These are phyloP conservation scores for Sitta europaea DNA, from an alignment of 2,113 vertebrate species.

Conservation along the genomic window DNA sequence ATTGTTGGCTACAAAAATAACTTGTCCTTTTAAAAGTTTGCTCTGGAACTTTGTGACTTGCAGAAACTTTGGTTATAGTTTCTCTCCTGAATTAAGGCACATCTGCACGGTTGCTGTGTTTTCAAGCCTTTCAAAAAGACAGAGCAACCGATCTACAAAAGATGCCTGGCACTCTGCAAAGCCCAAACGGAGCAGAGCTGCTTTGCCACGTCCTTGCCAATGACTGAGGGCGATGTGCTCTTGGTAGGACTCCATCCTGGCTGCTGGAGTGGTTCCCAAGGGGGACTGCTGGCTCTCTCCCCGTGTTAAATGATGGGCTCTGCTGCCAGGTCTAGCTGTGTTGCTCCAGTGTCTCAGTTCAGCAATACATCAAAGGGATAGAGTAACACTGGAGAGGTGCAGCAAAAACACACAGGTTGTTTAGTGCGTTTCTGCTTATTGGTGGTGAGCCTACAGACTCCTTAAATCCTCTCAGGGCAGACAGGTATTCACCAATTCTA, in stretches of 20 bases:
- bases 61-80: neutral
- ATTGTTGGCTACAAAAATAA: neutral
- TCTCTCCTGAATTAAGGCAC: neutral
- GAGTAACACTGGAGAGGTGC: neutral
- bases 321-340: neutral
- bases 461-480: neutral
- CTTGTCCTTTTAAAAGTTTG: neutral
- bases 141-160: neutral
- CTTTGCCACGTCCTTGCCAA: neutral
- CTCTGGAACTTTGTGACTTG: neutral
- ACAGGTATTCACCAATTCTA: neutral
- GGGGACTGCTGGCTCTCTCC: neutral
- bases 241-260: neutral
- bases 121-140: neutral
- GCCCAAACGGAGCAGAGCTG: neutral
- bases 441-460: neutral
- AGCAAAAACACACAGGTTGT: neutral
- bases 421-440: neutral
- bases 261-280: neutral
- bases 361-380: neutral
- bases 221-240: rapidly evolving
- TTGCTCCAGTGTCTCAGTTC: neutral
- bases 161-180: neutral
- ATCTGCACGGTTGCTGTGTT: neutral
- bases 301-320: neutral